Conservation (phyloP, 2,888 invertebrate genomes). For the Polyommatus icarus region DNA sequence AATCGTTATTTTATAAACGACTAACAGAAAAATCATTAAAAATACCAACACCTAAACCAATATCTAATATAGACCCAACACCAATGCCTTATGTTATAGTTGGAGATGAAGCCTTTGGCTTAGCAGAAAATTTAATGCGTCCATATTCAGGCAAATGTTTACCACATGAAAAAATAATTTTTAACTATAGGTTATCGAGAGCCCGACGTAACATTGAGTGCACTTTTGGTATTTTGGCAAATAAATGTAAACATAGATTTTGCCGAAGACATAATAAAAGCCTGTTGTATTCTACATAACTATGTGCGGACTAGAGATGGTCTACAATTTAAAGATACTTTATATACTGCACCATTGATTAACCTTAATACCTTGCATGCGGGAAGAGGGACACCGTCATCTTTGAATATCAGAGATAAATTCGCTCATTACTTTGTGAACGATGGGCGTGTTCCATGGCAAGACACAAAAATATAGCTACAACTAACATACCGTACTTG, state of each 20-base stretch:
- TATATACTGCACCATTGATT: slow-evolving; percentile 40
- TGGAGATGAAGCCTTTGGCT: slow-evolving; percentile 47
- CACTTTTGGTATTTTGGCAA: slow-evolving; percentile 31
- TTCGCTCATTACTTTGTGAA: no score
- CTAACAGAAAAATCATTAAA: slow-evolving; percentile 37
- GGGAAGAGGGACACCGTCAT: slow-evolving; percentile 38
- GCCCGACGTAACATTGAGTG: slow-evolving; percentile 40
- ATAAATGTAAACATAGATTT: slow-evolving; percentile 43
- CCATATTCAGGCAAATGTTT: slow-evolving; percentile 43
- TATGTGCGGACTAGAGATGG: slow-evolving; percentile 45
- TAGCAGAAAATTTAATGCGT: slow-evolving; percentile 46
- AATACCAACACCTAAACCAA: slow-evolving; percentile 34
- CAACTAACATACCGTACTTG: no score
- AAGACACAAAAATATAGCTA: no score
- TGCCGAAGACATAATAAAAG: slow-evolving; percentile 44
- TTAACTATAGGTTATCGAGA: slow-evolving; percentile 48
- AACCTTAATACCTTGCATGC: slow-evolving; percentile 43
- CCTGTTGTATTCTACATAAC: slow-evolving; percentile 42
- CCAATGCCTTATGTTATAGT: slow-evolving; percentile 41
- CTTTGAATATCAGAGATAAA: no score
- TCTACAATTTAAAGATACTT: slow-evolving; percentile 42
- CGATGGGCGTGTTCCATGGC: no score
- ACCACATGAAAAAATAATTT: slow-evolving; percentile 46
- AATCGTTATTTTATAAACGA: slow-evolving; percentile 41
- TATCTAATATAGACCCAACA: slow-evolving; percentile 23